phyloP scores from a whole-genome alignment of 2,797 vertebrate species.

The Sphenodon punctatus region DNA sequence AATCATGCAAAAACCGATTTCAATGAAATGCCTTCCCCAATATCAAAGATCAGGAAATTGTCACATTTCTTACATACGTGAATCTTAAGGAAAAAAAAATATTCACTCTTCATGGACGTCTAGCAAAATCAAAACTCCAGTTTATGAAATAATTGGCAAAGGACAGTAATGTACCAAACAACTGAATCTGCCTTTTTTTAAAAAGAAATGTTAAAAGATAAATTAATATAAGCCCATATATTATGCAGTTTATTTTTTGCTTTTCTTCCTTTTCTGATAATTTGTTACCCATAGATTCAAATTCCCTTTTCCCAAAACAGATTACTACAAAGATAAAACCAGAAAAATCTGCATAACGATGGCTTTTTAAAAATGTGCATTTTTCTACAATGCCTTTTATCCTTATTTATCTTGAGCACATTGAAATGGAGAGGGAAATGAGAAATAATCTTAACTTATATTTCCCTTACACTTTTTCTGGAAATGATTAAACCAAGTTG shows the following conservation, averaged over 20 bases:
- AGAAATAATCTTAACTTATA: constrained; percentile 46
- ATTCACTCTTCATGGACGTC: constrained; percentile 2
- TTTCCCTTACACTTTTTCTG: constrained; percentile 46
- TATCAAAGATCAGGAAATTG: constrained; percentile 64
- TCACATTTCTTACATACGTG: not conserved
- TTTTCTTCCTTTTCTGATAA: constrained; percentile 4
- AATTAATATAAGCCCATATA: not conserved
- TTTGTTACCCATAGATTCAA: constrained; percentile 35
- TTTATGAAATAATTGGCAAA: not conserved
- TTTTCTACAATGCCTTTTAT: not conserved
- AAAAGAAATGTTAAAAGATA: constrained; percentile 25
- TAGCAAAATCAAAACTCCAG: not conserved
- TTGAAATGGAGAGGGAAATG: constrained; percentile 16
- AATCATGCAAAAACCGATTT: constrained; percentile 77
- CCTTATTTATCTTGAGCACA: constrained; percentile 39
- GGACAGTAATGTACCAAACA: not conserved
- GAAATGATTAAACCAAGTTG: constrained; percentile 48
- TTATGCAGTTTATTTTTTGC: not conserved
- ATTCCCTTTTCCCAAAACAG: constrained; percentile 1
- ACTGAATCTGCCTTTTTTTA: not conserved
- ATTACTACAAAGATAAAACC: not conserved
- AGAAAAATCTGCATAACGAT: constrained; percentile 12
- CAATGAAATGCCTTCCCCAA: constrained; percentile 68
- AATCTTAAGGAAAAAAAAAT: constrained; percentile 69
- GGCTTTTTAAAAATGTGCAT: not conserved